phyloP scores from a whole-genome alignment of 2,113 vertebrate genomes.

The Sorex araneus region DNA sequence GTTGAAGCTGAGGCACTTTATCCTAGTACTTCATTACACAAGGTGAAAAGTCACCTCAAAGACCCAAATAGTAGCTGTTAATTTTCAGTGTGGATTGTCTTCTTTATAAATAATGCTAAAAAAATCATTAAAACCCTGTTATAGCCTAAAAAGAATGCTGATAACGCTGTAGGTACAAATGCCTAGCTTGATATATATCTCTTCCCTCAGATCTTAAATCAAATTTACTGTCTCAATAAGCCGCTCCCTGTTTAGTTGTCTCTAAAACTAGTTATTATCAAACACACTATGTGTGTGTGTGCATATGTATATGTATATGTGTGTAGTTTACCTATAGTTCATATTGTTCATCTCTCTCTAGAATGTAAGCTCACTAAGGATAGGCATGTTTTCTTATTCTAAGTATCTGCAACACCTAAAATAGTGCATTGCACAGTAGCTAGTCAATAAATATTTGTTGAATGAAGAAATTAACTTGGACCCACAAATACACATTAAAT shows the following conservation, averaged over 20 bases:
- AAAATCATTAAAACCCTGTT: background rate
- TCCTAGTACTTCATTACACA: background rate
- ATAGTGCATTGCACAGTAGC: background rate
- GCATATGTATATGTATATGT: no score
- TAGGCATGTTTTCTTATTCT: background rate
- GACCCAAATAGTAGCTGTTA: background rate
- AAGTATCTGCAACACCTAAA: background rate
- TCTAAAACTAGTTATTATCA: background rate
- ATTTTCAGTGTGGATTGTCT: background rate
- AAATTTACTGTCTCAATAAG: background rate
- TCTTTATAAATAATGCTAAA: constrained; percentile 11
- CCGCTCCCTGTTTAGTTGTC: background rate
- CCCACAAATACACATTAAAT: background rate
- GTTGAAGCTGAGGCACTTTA: background rate
- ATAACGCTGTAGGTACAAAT: background rate
- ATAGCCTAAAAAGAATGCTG: background rate
- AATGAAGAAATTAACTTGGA: constrained; percentile 13
- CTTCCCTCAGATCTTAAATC: background rate
- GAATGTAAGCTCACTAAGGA: background rate
- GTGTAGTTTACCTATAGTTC: background rate
- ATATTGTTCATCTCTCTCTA: background rate
- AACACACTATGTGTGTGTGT: background rate
- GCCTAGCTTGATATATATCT: background rate
- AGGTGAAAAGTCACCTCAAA: background rate
- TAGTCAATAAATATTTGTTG: background rate